A percentile compares a stretch with the other conserved stretches of the same genome.
Evolutionary conservation across 2,113 vertebrate species (phyloP).

Genomic region (Mus pahari): DNA sequence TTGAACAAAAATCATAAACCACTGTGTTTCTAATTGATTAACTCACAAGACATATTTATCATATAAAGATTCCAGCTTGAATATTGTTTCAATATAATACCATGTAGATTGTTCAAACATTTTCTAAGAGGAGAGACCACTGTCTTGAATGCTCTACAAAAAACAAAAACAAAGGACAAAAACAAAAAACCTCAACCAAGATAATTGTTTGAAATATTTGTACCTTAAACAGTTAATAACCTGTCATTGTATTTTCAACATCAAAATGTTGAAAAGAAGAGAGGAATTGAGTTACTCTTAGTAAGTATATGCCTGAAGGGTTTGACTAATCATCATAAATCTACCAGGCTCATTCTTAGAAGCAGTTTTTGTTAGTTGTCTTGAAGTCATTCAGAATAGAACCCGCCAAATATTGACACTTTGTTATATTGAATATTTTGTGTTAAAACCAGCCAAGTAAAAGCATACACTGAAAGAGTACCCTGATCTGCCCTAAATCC

Average conservation of each 20-base stretch:
- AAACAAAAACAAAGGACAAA: not conserved
- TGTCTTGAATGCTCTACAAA: not conserved
- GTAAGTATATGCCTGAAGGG: not conserved
- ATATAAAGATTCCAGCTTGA: not conserved
- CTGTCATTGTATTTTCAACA: not conserved
- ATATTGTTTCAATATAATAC: not conserved
- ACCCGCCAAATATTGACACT: not conserved
- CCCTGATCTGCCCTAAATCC: not conserved
- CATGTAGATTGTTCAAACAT: not conserved
- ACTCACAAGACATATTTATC: not conserved
- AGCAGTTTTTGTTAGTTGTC: not conserved
- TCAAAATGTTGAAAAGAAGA: not conserved
- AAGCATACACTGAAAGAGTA: not conserved
- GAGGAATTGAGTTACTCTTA: not conserved
- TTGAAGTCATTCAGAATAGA: not conserved
- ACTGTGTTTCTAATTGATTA: not conserved
- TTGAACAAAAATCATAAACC: not conserved
- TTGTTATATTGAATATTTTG: not conserved
- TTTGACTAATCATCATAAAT: not conserved
- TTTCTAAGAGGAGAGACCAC: conserved; percentile 6
- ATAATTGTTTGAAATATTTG: conserved; percentile 10
- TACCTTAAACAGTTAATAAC: not conserved
- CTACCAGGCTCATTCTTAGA: not conserved
- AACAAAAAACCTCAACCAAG: not conserved
- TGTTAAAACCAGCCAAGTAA: not conserved